Evolutionary conservation across 1,140 invertebrate species (phyloP), one percentile per base, ranked within the genome.

Genomic region (Drosophila mayri): DNA sequence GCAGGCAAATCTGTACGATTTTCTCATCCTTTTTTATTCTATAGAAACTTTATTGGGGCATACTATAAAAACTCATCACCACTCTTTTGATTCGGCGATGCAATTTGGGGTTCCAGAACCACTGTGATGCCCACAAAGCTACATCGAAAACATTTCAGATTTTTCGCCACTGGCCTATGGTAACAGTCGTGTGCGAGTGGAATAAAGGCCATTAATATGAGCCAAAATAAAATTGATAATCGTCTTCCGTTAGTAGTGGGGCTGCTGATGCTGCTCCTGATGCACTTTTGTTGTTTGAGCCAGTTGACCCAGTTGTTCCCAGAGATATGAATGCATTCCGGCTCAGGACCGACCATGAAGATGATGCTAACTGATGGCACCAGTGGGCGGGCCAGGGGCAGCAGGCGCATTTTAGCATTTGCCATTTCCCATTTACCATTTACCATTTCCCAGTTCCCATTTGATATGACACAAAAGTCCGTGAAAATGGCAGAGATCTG

Each of bases 391-490:
- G 75, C 71, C 71, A 20, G 25, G 32, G 60, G 40, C 60, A 35
- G 25, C 37, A 9, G 38, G 46, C 32, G 47, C 52, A 68, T 37
- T 58, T 73, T 35, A 40, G 59, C 30, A 62, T 55, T 52, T 52
- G 18, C 3, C 47, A 40, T 22, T 41, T 32, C 12, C 57, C 62
- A 62, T 61, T 40, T 50, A 30, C 44, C 35, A 40, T 65, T 64
- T 41, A 3, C 52, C 54, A 57, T 20, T 11, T 16, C 9, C 43
- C 35, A 43, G 49, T 28, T 58, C 63, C 65, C 57, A 59, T 63
- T 90, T 62, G 63, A 84, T 88, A 80, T 88, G 83, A 87, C 85
- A 87, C 84, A 87, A 81, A 81, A 67, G 82, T 79, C 76, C 79
- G 78, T n/a, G n/a, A n/a, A n/a, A n/a, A n/a, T n/a, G n/a, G n/a